phyloP scores from a whole-genome alignment of 2,113 vertebrate genomes.

The Sebastes fasciatus region DNA sequence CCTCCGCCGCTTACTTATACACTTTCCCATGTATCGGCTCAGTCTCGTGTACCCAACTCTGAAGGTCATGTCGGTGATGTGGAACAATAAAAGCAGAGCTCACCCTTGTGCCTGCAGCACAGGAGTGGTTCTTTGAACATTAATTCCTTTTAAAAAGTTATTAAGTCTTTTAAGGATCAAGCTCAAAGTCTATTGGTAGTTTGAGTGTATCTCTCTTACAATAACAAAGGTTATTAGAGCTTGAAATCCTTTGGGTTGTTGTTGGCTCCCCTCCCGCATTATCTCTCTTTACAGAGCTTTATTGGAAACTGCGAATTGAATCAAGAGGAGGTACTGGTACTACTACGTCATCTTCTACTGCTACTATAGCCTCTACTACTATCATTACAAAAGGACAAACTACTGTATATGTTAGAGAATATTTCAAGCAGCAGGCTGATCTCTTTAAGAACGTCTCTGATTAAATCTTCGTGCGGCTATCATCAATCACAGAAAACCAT shows the following conservation, averaged over 20 bases:
- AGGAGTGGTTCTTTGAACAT: constrained; percentile 36
- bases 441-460: neutral
- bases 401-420: too few species aligned
- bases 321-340: neutral
- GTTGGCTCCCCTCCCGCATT: constrained; percentile 21
- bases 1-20: constrained; percentile 31
- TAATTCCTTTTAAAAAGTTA: constrained; percentile 39
- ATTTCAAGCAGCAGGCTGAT: neutral
- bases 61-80: constrained; percentile 47
- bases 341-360: neutral
- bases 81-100: constrained; percentile 30
- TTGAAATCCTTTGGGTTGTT: constrained; percentile 40
- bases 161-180: constrained; percentile 37
- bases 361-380: neutral
- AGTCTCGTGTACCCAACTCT: constrained; percentile 23
- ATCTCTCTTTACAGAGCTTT: constrained; percentile 18
- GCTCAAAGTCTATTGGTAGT: constrained; percentile 8
- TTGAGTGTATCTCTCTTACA: constrained; percentile 22
- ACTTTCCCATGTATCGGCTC: constrained; percentile 21
- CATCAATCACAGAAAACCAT: neutral
- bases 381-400: neutral
- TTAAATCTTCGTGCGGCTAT: neutral
- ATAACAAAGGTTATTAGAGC: constrained; percentile 42
- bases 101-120: constrained; percentile 5
- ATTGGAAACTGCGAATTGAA: constrained; percentile 27